Evolutionary conservation across 2,888 invertebrate genomes (phyloP), one percentile per base, ranked within the genome.

Genomic region (Ametastegia equiseti): DNA sequence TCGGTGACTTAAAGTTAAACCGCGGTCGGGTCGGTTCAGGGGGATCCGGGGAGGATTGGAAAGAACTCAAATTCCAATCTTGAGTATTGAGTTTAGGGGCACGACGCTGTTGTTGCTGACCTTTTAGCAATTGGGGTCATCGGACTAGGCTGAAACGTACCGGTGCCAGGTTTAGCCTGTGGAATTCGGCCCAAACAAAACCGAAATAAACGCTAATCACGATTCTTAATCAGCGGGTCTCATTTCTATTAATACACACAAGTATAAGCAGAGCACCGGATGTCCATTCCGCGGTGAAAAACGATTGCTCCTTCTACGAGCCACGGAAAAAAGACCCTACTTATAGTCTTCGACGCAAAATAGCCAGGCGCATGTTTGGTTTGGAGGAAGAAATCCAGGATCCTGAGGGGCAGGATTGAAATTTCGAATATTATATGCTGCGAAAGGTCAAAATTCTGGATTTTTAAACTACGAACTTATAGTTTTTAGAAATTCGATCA

Each of bases 191-290:
- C 88, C 89, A 90, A 89, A 89, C 88, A 89, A 86, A 87, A 89
- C 89, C 86, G 85, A 91, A 90, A 91, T 91, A 90, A 91, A 90
- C 90, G 83, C 88, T 90, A 90, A 91, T 91, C 88, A 87, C 86
- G 86, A 89, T 87, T 90, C 88, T 90, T 89, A 90, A 90, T 90
- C 89, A 87, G 85, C 86, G 84, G 82, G 86, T 86, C 85, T 85
- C 81, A 82, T 63, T 75, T 69, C 82, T 84, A 84, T 73, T 73
- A 73, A 73, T 78, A 78, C 80, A 83, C 80, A 75, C 79, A 81
- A 77, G 23, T 23, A 57, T 60, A 63, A 33, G 50, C 50, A 39
- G 47, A 50, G 45, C 39, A 80, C 7, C 45, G 47, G 30, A 47
- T 42, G 54, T n/a, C n/a, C 36, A 47, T 47, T 47, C 15, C 11